Conservation (phyloP, 2,888 invertebrate species). For the Pristionchus arcanus region DNA sequence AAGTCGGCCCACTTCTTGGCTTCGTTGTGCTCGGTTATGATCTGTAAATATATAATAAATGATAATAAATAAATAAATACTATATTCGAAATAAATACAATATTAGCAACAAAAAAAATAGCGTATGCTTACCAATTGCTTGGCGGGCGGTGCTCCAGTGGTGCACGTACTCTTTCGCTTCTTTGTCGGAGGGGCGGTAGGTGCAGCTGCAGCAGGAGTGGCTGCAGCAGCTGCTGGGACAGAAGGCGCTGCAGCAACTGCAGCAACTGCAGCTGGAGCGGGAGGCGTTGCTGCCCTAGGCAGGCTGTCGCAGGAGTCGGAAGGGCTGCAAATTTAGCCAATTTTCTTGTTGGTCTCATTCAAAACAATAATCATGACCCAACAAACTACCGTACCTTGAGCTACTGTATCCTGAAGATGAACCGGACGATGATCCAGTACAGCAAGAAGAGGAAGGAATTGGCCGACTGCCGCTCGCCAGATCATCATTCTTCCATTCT, state of each 20-base stretch:
- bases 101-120: neutral
- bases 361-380: neutral
- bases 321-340: neutral
- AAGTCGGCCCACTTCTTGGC: neutral
- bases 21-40: neutral
- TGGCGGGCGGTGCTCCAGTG: neutral
- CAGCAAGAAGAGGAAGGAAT: neutral
- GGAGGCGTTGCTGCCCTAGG: neutral
- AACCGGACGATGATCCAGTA: neutral
- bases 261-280: too few relatives aligned
- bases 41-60: neutral
- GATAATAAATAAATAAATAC: too few relatives aligned
- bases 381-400: neutral
- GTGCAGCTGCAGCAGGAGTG: neutral
- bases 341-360: neutral
- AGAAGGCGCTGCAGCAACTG: too few relatives aligned
- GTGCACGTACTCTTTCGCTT: neutral
- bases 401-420: neutral
- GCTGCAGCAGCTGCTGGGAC: too few relatives aligned
- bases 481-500: neutral
- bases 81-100: neutral
- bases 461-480: neutral
- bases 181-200: neutral
- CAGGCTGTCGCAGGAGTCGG: neutral
- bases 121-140: neutral